Conservation (phyloP, 2,113 vertebrate species). For the Silurus asotus region DNA sequence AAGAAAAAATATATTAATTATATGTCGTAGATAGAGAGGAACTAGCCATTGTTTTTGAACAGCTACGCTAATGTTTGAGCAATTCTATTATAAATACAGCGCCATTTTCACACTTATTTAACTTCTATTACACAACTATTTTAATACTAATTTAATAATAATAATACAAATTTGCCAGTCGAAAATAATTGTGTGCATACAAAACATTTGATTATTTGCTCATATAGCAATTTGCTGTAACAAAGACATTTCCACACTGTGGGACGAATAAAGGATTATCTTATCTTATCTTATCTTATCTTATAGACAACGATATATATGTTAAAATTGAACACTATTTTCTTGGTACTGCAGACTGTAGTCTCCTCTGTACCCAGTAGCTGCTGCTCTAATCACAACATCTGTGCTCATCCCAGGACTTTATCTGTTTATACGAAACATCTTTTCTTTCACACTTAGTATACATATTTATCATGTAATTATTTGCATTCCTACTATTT, state of each 20-base stretch:
- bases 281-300: too few relatives aligned
- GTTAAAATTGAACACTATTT: too few relatives aligned
- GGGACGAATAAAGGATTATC: too few relatives aligned
- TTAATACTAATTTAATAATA: too few relatives aligned
- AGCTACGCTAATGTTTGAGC: background rate
- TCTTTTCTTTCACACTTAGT: background rate
- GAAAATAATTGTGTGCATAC: background rate
- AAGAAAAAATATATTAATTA: background rate
- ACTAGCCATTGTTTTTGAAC: background rate
- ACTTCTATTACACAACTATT: too few relatives aligned
- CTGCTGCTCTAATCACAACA: background rate
- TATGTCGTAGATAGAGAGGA: background rate
- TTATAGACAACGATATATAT: too few relatives aligned
- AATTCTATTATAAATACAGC: background rate
- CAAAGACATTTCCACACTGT: too few relatives aligned
- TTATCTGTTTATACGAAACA: background rate
- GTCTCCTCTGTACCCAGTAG: background rate
- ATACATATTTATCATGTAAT: background rate
- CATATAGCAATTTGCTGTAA: too few relatives aligned
- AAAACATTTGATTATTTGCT: too few relatives aligned
- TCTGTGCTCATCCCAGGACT: background rate
- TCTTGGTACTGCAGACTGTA: background rate
- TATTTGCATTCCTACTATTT: background rate
- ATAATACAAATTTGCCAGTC: background rate
- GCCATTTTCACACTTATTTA: background rate